Percentiles rank a stretch among this genome's conserved stretches.
These are phyloP conservation scores for Melieria crassipennis DNA, from an alignment of 2,888 invertebrate species.

Conservation along the genomic window DNA sequence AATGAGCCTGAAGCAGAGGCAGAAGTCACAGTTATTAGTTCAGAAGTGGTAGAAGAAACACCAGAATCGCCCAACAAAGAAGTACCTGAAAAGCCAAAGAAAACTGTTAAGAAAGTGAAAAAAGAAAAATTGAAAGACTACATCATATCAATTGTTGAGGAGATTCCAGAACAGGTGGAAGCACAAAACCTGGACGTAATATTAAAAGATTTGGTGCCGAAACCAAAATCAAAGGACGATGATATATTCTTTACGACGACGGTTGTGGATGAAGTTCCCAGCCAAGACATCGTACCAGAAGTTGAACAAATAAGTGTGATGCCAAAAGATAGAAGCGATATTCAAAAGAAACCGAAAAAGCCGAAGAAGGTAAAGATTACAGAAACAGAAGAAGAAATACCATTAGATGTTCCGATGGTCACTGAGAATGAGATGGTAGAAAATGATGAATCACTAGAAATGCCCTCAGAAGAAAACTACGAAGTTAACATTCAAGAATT, in stretches of 20 bases:
- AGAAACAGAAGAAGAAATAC: constrained; percentile 53
- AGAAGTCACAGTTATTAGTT: constrained; percentile 61
- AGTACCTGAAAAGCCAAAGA: constrained; percentile 41
- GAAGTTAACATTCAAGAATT: constrained; percentile 36
- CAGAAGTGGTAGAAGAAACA: constrained; percentile 50
- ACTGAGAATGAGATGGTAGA: constrained; percentile 40
- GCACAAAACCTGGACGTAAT: constrained; percentile 20
- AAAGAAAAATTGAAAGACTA: constrained; percentile 55
- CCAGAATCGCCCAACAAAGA: constrained; percentile 40
- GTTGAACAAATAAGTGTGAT: constrained; percentile 36
- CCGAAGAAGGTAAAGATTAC: constrained; percentile 43
- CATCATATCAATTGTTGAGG: constrained; percentile 56
- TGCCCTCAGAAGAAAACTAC: constrained; percentile 25
- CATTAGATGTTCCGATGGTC: background rate
- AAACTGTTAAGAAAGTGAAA: constrained; percentile 49
- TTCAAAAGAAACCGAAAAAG: constrained; percentile 43
- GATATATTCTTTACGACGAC: constrained; percentile 48
- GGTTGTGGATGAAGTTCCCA: constrained; percentile 58
- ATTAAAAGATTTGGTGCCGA: background rate
- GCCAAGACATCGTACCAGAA: constrained; percentile 61
- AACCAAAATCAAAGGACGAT: constrained; percentile 41
- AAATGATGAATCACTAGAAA: constrained; percentile 24
- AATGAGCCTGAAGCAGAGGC: constrained; percentile 60
- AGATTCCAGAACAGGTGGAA: constrained; percentile 48
- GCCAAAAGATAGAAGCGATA: constrained; percentile 36